These are phyloP conservation scores for Shargacucullia verbasci DNA, from an alignment of 2,888 invertebrate genomes.

Conservation along the genomic window DNA sequence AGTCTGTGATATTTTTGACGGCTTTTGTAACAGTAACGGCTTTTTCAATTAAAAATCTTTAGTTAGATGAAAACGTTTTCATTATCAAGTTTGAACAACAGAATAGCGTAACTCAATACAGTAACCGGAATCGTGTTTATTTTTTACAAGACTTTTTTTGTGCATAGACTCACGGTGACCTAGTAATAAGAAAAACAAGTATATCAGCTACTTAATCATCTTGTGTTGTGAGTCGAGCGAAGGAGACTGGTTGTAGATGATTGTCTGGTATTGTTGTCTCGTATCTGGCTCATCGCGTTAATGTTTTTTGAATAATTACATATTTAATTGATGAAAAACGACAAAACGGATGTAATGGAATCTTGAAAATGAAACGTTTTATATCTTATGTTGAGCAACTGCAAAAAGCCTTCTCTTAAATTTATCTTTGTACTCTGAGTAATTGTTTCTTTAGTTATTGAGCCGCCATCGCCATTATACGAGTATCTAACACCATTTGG, in stretches of 20 bases:
- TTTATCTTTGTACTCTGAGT: too few species aligned
- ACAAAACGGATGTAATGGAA: too few species aligned
- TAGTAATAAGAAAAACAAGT: slow-evolving; percentile 35
- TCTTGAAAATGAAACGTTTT: too few species aligned
- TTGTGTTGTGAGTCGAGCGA: slow-evolving; percentile 5
- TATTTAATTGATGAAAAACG: too few species aligned
- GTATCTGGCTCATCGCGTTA: too few species aligned
- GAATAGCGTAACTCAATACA: slow-evolving; percentile 7
- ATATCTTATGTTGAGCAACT: too few species aligned
- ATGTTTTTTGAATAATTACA: too few species aligned
- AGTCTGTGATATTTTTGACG: slow-evolving; percentile 20
- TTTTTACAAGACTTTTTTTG: slow-evolving; percentile 25
- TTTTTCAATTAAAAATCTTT: slow-evolving; percentile 39
- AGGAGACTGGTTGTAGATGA: slow-evolving; percentile 22
- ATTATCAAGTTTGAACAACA: slow-evolving; percentile 22
- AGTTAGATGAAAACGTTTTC: slow-evolving; percentile 38
- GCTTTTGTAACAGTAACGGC: slow-evolving; percentile 24
- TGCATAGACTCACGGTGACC: slow-evolving; percentile 16
- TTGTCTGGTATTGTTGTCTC: too few species aligned
- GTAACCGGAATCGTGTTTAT: slow-evolving; percentile 25
- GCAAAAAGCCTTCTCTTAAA: too few species aligned
- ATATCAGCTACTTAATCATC: slow-evolving; percentile 38
- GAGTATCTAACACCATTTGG: too few species aligned
- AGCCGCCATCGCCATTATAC: too few species aligned
- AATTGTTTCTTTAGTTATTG: too few species aligned